A percentile compares a stretch with the other conserved stretches of the same genome.
phyloP scores from a whole-genome alignment of 2,113 vertebrate genomes.

The Corvus moneduloides region DNA sequence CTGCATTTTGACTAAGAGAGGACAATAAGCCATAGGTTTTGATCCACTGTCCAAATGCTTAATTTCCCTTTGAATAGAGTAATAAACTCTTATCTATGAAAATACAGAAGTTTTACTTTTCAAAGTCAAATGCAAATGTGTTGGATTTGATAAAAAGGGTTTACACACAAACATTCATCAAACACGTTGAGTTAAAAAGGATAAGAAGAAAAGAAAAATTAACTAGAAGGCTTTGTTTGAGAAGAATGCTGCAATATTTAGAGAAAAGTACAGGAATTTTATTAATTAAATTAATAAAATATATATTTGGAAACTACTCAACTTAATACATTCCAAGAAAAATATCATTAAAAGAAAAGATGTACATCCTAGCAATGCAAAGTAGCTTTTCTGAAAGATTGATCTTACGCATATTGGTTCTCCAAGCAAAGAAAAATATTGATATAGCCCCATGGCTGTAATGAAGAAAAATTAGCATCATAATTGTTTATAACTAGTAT shows the following conservation, averaged over 20 bases:
- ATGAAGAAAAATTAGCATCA: not conserved
- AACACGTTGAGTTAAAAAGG: not conserved
- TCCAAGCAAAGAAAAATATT: slow-evolving; percentile 11
- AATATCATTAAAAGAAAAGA: not conserved
- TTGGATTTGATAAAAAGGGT: not conserved
- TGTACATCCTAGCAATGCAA: not conserved
- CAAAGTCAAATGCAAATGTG: not conserved
- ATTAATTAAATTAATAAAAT: not conserved
- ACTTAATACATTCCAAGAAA: not conserved
- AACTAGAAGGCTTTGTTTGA: not conserved
- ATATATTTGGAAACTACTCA: not conserved
- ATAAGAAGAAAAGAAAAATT: not conserved
- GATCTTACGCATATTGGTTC: not conserved
- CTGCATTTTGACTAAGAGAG: not conserved
- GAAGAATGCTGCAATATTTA: not conserved
- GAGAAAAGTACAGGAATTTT: not conserved
- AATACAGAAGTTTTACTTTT: slow-evolving; percentile 1
- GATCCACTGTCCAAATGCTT: not conserved
- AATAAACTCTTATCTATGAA: not conserved
- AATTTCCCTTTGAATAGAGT: not conserved
- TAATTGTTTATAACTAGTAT: not conserved
- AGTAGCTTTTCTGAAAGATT: not conserved
- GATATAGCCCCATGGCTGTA: not conserved
- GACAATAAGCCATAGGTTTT: not conserved
- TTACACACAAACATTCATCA: not conserved